phyloP scores from a whole-genome alignment of 1,140 invertebrate species.

The Meloidogyne chitwoodi region DNA sequence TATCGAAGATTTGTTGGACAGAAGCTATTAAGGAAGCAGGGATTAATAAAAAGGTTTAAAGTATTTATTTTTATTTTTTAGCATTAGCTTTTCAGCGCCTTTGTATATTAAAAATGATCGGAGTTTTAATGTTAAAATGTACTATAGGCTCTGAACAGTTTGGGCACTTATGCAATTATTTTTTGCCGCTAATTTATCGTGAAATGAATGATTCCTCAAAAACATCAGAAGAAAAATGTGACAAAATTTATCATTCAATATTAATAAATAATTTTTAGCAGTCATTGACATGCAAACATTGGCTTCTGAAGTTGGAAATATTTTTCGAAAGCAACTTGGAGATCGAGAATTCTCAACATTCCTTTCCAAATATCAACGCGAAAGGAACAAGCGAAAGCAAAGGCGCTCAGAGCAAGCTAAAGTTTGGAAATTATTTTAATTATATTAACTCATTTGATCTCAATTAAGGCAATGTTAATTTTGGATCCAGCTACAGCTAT shows the following conservation, averaged over 20 bases:
- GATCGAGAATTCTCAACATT: conserved; percentile 18
- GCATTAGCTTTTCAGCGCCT: conserved; percentile 26
- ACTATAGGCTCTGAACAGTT: background rate
- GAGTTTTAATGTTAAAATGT: conserved; percentile 21
- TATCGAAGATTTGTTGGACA: conserved; percentile 28
- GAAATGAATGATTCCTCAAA: conserved; percentile 36
- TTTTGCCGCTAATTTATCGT: conserved; percentile 32
- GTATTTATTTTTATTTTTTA: background rate
- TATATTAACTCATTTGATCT: background rate
- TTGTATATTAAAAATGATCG: conserved; percentile 27
- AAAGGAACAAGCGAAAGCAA: conserved; percentile 6
- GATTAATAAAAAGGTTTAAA: conserved; percentile 10
- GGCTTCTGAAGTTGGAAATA: conserved; percentile 23
- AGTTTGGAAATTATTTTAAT: background rate
- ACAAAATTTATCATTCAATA: background rate
- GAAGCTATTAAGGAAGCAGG: conserved; percentile 17
- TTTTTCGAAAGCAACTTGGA: conserved; percentile 23
- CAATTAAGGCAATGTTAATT: conserved; percentile 14
- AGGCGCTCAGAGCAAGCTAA: conserved; percentile 25
- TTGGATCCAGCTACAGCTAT: conserved; percentile 17
- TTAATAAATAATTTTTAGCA: conserved; percentile 17
- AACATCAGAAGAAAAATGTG: background rate
- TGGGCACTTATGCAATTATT: background rate
- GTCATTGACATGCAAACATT: conserved; percentile 27
- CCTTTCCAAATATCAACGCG: conserved; percentile 19